Conservation (phyloP, 2,888 invertebrate species). For the Automeris io region DNA sequence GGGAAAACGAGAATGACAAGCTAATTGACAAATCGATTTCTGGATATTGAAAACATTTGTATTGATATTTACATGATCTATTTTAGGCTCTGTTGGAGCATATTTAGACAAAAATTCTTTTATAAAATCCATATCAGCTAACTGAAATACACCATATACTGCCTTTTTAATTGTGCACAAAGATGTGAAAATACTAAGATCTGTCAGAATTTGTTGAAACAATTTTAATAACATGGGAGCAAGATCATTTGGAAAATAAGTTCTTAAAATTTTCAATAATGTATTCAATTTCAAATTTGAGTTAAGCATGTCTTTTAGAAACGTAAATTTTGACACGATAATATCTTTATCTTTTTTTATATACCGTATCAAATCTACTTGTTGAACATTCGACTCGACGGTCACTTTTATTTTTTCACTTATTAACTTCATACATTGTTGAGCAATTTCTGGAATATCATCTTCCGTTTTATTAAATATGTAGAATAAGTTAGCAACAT, state of each 20-base stretch:
- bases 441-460: constrained; percentile 32
- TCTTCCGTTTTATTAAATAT: constrained; percentile 26
- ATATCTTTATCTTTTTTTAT: constrained; percentile 24
- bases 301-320: constrained; percentile 13
- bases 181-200: constrained; percentile 6
- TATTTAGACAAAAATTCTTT: constrained; percentile 31
- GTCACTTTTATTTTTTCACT: too few relatives aligned
- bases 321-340: constrained; percentile 15
- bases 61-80: constrained; percentile 27
- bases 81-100: constrained; percentile 32
- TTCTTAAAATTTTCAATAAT: too few relatives aligned
- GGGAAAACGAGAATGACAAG: constrained; percentile 35
- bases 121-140: constrained; percentile 28
- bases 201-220: constrained; percentile 10
- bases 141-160: constrained; percentile 34
- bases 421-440: constrained; percentile 28
- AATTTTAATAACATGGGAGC: constrained; percentile 12
- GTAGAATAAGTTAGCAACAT: constrained; percentile 21
- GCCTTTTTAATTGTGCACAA: constrained; percentile 14
- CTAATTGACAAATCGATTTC: constrained; percentile 39
- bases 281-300: constrained; percentile 14
- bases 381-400: too few relatives aligned
- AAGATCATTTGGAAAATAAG: too few relatives aligned
- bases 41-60: constrained; percentile 27
- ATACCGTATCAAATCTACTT: constrained; percentile 17